Evolutionary conservation across 1,140 invertebrate genomes (phyloP).

Genomic region (Orius insidiosus): DNA sequence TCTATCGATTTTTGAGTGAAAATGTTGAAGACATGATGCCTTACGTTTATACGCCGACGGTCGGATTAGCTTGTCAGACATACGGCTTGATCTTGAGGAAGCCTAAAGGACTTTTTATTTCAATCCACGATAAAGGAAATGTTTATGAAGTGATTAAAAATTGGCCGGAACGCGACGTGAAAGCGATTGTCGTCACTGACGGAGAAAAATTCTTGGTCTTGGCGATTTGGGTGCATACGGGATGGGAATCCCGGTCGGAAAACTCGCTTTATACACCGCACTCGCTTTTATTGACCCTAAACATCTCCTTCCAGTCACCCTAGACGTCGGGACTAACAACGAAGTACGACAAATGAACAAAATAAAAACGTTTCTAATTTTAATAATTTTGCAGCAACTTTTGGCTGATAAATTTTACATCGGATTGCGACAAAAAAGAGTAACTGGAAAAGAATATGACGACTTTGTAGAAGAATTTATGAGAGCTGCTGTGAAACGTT

Average conservation of each 20-base stretch:
- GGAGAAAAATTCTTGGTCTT: slow-evolving; percentile 80
- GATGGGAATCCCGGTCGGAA: slow-evolving; percentile 89
- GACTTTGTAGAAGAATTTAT: slow-evolving; percentile 94
- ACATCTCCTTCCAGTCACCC: slow-evolving; percentile 68
- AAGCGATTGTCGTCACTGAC: slow-evolving; percentile 85
- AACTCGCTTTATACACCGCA: slow-evolving; percentile 79
- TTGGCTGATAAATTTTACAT: slow-evolving; percentile 84
- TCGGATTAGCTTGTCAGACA: slow-evolving; percentile 86
- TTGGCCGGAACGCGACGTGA: slow-evolving; percentile 75
- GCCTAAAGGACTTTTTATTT: slow-evolving; percentile 88
- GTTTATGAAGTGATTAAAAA: slow-evolving; percentile 67
- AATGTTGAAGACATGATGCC: slow-evolving; percentile 79
- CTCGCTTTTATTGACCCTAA: slow-evolving; percentile 81
- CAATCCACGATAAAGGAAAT: slow-evolving; percentile 88
- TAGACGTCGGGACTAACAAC: slow-evolving; percentile 89
- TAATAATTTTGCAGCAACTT: slow-evolving; percentile 37
- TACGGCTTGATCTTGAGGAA: slow-evolving; percentile 85
- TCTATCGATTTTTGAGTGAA: slow-evolving; percentile 77
- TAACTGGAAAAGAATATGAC: slow-evolving; percentile 69
- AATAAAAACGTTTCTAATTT: background rate
- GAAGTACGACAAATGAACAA: too few species aligned
- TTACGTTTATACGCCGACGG: slow-evolving; percentile 85
- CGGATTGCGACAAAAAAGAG: slow-evolving; percentile 66
- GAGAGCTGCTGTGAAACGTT: slow-evolving; percentile 68
- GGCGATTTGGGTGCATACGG: slow-evolving; percentile 87